Percentiles rank a stretch among this genome's conserved stretches.
These are phyloP conservation scores for Hipparchia sbordonii DNA, from an alignment of 2,888 invertebrate species.

Conservation along the genomic window DNA sequence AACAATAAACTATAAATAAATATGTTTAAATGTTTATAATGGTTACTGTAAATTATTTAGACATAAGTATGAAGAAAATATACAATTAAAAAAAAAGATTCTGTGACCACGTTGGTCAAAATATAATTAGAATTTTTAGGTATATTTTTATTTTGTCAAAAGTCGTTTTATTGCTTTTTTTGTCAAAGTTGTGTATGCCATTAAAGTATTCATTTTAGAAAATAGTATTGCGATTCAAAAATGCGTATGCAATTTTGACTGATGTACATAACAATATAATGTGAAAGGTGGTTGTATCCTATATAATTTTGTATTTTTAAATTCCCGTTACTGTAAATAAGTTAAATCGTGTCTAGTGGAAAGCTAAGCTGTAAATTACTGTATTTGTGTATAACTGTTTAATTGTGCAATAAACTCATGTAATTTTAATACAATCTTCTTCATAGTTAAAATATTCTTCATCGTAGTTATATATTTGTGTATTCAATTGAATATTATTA, in stretches of 20 bases:
- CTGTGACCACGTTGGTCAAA: constrained; percentile 37
- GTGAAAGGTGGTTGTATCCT: constrained; percentile 35
- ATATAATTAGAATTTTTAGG: background rate
- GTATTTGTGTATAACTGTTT: constrained; percentile 32
- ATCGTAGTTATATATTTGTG: constrained; percentile 21
- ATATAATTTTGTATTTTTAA: constrained; percentile 35
- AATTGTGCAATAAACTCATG: constrained; percentile 41
- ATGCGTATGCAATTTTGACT: constrained; percentile 42
- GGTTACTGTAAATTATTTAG: constrained; percentile 55
- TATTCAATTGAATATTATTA: constrained; percentile 3
- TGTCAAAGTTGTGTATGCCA: constrained; percentile 39
- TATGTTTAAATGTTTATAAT: constrained; percentile 45
- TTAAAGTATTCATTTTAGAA: constrained; percentile 30
- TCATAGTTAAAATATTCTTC: constrained; percentile 19
- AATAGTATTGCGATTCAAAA: constrained; percentile 19
- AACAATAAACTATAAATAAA: constrained; percentile 56
- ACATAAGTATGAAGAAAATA: constrained; percentile 43
- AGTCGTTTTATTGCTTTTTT: background rate
- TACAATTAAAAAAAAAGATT: constrained; percentile 34
- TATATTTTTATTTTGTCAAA: background rate
- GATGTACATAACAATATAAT: constrained; percentile 36
- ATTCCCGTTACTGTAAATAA: constrained; percentile 32
- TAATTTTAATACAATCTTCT: constrained; percentile 26
- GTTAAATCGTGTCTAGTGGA: constrained; percentile 13
- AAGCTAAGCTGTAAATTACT: constrained; percentile 32